Evolutionary conservation across 2,888 invertebrate genomes (phyloP).

Genomic region (Clunio marinus): DNA sequence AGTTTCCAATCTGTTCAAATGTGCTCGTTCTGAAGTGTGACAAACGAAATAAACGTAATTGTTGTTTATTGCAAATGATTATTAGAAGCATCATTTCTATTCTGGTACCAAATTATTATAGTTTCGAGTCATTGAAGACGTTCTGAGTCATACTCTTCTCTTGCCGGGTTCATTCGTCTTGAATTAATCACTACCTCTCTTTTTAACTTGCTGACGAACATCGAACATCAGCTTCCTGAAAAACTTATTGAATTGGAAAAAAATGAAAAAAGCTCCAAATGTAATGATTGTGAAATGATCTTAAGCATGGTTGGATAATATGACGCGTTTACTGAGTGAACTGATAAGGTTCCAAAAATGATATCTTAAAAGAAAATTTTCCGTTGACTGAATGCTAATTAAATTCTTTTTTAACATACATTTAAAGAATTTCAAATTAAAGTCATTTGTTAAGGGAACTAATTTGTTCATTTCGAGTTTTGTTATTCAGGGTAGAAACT

Average conservation of each 20-base stretch:
- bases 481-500: no score
- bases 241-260: background rate
- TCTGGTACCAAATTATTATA: background rate
- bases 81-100: background rate
- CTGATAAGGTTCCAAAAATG: no score
- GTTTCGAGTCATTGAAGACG: background rate
- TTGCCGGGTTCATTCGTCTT: background rate
- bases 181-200: background rate
- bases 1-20: slow-evolving; percentile 33
- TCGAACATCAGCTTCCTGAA: background rate
- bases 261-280: background rate
- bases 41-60: background rate
- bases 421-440: no score
- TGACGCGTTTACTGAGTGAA: background rate
- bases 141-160: background rate
- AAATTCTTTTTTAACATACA: no score
- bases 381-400: no score
- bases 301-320: background rate
- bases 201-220: background rate
- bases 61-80: slow-evolving; percentile 4
- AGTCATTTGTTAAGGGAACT: no score
- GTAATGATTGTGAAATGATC: background rate
- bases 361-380: no score
- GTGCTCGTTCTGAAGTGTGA: slow-evolving; percentile 8
- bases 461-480: no score